A percentile compares a stretch with the other conserved stretches of the same genome.
phyloP scores from a whole-genome alignment of 2,888 invertebrate species.

The Amphipoea lucens region DNA sequence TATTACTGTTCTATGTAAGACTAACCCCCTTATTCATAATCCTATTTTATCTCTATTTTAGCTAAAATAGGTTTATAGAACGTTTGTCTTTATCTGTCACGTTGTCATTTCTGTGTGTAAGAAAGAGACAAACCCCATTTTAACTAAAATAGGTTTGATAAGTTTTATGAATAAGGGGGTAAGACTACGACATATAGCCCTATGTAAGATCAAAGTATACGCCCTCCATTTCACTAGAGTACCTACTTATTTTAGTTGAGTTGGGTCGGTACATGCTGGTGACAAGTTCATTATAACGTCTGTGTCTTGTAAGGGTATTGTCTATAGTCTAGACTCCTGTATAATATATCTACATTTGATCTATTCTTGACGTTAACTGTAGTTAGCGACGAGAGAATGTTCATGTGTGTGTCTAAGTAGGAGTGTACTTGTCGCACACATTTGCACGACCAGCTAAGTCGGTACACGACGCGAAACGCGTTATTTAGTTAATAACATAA shows the following conservation, averaged over 20 bases:
- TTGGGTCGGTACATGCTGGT: slow-evolving; percentile 37
- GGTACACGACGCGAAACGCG: not conserved
- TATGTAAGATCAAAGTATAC: not conserved
- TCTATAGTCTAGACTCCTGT: slow-evolving; percentile 38
- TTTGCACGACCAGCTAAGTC: too few species aligned
- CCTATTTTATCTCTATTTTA: too few species aligned
- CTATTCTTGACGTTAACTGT: slow-evolving; percentile 18
- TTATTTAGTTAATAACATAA: not conserved
- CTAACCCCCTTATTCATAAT: too few species aligned
- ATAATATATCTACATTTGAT: slow-evolving; percentile 13
- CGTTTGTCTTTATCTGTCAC: too few species aligned
- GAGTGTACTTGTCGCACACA: not conserved
- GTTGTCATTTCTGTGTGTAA: too few species aligned
- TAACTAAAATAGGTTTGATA: too few species aligned
- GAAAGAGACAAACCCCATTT: too few species aligned
- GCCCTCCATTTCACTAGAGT: slow-evolving; percentile 1
- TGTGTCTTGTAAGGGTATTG: slow-evolving; percentile 22
- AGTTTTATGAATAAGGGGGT: too few species aligned
- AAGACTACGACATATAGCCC: not conserved
- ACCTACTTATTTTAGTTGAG: slow-evolving; percentile 33
- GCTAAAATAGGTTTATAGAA: too few species aligned
- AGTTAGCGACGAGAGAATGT: not conserved
- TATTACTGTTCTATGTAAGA: not conserved
- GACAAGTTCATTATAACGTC: slow-evolving; percentile 46
- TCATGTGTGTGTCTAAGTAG: not conserved